Evolutionary conservation across 2,113 vertebrate genomes (phyloP).

Genomic region (Collichthys lucidus): DNA sequence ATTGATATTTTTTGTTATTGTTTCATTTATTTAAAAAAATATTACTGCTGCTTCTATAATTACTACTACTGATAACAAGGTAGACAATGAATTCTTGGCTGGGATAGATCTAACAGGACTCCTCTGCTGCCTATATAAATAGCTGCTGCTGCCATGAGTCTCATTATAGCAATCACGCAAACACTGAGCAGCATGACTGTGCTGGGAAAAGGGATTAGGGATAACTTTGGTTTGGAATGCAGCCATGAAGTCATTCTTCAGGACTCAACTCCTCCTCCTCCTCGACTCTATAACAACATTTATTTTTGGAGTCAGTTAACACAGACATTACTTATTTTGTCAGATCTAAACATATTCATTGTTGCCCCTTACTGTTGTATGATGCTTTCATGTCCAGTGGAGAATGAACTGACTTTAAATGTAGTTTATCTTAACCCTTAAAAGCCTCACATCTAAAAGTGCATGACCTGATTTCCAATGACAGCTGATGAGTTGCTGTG

Average conservation of each 20-base stretch:
- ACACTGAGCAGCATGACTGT: neutral
- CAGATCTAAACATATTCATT: neutral
- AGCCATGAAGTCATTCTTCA: slow-evolving; percentile 14
- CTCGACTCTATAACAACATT: neutral
- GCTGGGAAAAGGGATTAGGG: slow-evolving; percentile 18
- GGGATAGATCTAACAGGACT: neutral
- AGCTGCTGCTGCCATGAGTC: neutral
- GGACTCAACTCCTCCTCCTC: neutral
- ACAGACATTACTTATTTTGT: too few relatives aligned
- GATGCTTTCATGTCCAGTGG: too few relatives aligned
- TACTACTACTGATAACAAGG: neutral
- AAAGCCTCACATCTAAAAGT: too few relatives aligned
- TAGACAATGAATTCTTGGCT: neutral
- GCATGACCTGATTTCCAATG: neutral
- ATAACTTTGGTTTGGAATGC: slow-evolving; percentile 14
- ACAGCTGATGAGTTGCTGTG: neutral
- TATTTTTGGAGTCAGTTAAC: neutral
- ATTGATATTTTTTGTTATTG: neutral
- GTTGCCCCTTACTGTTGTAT: neutral
- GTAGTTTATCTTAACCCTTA: neutral
- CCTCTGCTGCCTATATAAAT: neutral
- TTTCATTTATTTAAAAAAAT: neutral
- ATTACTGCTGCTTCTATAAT: neutral
- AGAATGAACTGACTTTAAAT: neutral
- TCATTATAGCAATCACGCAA: neutral